Evolutionary conservation across 2,888 invertebrate species (phyloP).

Genomic region (Cenopis cana): DNA sequence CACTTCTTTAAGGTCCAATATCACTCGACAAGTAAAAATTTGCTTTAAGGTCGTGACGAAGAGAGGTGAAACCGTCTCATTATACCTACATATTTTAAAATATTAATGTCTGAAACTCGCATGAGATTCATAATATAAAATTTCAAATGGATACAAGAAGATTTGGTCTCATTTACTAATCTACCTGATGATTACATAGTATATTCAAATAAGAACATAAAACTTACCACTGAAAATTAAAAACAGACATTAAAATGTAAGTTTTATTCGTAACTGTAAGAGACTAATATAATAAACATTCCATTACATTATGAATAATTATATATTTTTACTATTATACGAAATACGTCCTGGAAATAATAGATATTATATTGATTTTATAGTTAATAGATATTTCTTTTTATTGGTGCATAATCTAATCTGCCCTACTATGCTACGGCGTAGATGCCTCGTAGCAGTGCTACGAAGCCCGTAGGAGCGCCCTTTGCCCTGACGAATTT

Average conservation of each 20-base stretch:
- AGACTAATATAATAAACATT: background rate
- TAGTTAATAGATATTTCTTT: background rate
- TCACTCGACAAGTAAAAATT: too few species aligned
- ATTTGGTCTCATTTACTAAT: background rate
- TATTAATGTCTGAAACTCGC: too few species aligned
- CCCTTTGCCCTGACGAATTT: constrained; percentile 20
- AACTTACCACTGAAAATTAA: background rate
- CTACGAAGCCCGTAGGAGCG: constrained; percentile 33
- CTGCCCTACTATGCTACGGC: constrained; percentile 49
- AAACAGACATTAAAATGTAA: background rate
- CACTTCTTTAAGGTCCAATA: too few species aligned
- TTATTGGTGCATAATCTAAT: background rate
- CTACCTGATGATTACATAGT: too few species aligned
- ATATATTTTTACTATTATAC: background rate
- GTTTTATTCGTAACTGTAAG: too few species aligned
- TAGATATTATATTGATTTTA: too few species aligned
- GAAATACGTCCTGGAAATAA: background rate
- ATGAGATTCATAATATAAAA: too few species aligned
- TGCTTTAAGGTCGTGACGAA: too few species aligned
- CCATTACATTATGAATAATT: background rate
- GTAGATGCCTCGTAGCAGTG: constrained; percentile 49
- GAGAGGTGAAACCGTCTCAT: too few species aligned
- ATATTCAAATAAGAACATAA: background rate
- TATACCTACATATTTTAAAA: too few species aligned
- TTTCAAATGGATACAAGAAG: too few species aligned